These are phyloP conservation scores for Disparrhopalites patrizii DNA, from an alignment of 2,888 invertebrate species.

Conservation along the genomic window DNA sequence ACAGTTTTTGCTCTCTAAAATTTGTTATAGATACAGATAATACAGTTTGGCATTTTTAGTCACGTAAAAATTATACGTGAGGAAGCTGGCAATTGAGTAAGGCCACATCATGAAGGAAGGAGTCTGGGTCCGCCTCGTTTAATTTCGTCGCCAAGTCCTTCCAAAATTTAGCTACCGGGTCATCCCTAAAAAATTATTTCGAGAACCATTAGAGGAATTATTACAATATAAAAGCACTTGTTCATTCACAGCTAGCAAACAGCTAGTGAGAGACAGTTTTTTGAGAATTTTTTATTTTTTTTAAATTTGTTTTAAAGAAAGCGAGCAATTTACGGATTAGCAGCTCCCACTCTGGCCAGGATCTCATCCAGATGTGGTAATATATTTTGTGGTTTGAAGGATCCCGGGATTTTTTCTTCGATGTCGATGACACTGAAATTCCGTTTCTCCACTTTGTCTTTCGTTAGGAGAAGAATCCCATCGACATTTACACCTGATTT, in stretches of 20 bases:
- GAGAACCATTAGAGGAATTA: background rate
- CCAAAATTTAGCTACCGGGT: conserved; percentile 38
- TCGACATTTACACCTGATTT: conserved; percentile 31
- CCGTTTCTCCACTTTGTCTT: conserved; percentile 28
- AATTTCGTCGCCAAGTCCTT: conserved; percentile 33
- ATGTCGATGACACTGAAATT: conserved; percentile 43
- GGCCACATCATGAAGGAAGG: conserved; percentile 40
- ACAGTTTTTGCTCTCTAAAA: too few species aligned
- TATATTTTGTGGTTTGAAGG: conserved; percentile 34
- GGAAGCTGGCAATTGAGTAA: conserved; percentile 39
- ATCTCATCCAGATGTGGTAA: conserved; percentile 31
- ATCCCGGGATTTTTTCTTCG: conserved; percentile 40
- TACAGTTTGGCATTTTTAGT: background rate
- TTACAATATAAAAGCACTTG: background rate
- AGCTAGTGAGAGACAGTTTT: too few species aligned
- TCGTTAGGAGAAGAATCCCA: conserved; percentile 40
- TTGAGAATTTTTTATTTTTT: too few species aligned
- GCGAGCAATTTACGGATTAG: too few species aligned
- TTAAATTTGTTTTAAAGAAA: too few species aligned
- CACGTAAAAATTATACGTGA: conserved; percentile 4
- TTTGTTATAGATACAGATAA: too few species aligned
- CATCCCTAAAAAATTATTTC: background rate
- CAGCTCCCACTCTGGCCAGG: too few species aligned
- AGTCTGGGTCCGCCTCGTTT: conserved; percentile 32
- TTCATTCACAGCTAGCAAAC: too few species aligned